phyloP scores from a whole-genome alignment of 35 echinoderm and acorn worm species.

The Eucidaris tribuloides region DNA sequence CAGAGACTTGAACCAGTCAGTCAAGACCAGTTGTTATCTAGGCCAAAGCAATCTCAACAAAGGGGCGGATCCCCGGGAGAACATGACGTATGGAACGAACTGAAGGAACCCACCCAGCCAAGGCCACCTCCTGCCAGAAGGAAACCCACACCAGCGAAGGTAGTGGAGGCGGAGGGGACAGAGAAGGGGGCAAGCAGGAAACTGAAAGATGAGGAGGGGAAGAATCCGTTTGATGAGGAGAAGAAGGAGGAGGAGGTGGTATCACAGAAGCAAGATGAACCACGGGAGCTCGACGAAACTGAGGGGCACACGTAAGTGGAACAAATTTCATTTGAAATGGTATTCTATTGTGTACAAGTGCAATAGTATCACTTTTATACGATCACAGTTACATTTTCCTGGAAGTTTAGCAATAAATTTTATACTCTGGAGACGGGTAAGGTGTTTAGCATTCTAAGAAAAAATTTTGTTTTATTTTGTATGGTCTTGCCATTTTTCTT shows the following conservation, averaged over 20 bases:
- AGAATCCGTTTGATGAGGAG: not conserved
- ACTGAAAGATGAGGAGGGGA: not conserved
- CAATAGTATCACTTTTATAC: too few species aligned
- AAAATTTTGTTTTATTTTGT: too few species aligned
- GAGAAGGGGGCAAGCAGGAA: not conserved
- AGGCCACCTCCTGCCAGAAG: not conserved
- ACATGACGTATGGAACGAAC: not conserved
- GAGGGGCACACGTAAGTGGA: not conserved
- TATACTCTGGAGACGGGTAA: too few species aligned
- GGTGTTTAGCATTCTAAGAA: too few species aligned
- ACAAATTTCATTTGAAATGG: too few species aligned
- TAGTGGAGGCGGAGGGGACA: not conserved
- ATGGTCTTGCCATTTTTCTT: too few species aligned
- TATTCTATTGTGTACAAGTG: too few species aligned
- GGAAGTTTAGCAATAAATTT: too few species aligned
- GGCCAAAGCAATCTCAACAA: not conserved
- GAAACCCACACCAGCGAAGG: not conserved
- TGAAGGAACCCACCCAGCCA: not conserved
- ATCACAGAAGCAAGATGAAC: not conserved
- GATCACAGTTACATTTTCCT: too few species aligned
- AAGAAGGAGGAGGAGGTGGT: not conserved
- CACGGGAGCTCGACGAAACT: not conserved
- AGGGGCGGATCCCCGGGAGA: not conserved
- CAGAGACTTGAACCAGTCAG: not conserved
- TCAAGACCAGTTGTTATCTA: conserved; percentile 49